Percentiles rank a stretch among this genome's conserved stretches.
phyloP scores from a whole-genome alignment of 2,113 vertebrate species.

The Gila orcuttii region DNA sequence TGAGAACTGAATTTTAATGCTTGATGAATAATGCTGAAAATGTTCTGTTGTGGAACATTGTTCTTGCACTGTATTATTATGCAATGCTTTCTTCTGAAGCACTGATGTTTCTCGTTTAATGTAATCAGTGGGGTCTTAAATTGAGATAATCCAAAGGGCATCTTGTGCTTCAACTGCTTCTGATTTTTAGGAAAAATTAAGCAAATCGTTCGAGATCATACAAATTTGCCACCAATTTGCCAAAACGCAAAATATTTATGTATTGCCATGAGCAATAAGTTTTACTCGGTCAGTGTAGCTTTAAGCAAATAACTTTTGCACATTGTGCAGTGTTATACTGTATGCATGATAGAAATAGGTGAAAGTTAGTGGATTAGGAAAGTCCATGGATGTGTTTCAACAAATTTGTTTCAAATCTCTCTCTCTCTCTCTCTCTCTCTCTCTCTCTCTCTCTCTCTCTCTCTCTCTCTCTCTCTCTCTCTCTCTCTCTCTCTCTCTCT shows the following conservation, averaged over 20 bases:
- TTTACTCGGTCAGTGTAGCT: background rate
- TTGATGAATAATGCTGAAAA: background rate
- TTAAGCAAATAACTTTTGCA: background rate
- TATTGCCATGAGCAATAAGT: background rate
- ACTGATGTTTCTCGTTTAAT: background rate
- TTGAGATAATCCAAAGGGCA: no score
- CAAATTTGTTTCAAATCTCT: no score
- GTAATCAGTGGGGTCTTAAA: background rate
- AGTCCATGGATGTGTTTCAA: slow-evolving; percentile 16
- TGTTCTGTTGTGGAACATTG: background rate
- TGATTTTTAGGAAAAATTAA: no score
- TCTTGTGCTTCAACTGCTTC: no score
- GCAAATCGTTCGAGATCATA: no score
- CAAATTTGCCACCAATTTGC: no score
- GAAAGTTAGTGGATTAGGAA: slow-evolving; percentile 32
- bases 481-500: slow-evolving; percentile 1
- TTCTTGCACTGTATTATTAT: background rate
- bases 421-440: slow-evolving; percentile 3
- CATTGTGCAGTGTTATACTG: slow-evolving; percentile 2
- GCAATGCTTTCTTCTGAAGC: background rate
- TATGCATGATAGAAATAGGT: slow-evolving; percentile 10
- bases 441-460: background rate
- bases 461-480: slow-evolving; percentile 14
- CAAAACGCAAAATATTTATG: no score
- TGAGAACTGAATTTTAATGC: background rate